A percentile compares a stretch with the other conserved stretches of the same genome.
Evolutionary conservation across 2,113 vertebrate species (phyloP).

Genomic region (Cariama cristata): DNA sequence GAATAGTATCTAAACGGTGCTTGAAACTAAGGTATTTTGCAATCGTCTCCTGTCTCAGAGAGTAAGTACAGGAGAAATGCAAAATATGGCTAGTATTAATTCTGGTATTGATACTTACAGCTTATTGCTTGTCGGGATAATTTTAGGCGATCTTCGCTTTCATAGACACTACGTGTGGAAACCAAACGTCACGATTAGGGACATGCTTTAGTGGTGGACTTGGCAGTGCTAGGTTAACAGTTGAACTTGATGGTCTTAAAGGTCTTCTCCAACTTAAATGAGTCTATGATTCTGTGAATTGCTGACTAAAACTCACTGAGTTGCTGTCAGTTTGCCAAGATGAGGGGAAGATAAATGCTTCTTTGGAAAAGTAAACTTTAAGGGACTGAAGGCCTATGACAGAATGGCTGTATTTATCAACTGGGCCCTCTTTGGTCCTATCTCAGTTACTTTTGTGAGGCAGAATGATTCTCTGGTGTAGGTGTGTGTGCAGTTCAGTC

Average conservation of each 20-base stretch:
- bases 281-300: too few species aligned
- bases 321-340: accelerated
- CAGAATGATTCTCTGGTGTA: not conserved
- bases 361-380: not conserved
- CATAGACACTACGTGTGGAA: not conserved
- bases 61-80: not conserved
- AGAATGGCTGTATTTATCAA: not conserved
- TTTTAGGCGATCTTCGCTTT: not conserved
- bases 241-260: not conserved
- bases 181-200: not conserved
- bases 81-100: not conserved
- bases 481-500: not conserved
- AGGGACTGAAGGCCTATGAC: not conserved
- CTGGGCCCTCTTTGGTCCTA: not conserved
- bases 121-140: not conserved
- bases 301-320: not conserved
- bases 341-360: not conserved
- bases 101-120: not conserved
- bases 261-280: not conserved
- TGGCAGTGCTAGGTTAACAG: not conserved
- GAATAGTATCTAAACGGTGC: not conserved
- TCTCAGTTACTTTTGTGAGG: not conserved
- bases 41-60: not conserved
- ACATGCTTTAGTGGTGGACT: not conserved
- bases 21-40: not conserved